Conservation (phyloP, 2,888 invertebrate genomes). For the Parnassius orleans region DNA sequence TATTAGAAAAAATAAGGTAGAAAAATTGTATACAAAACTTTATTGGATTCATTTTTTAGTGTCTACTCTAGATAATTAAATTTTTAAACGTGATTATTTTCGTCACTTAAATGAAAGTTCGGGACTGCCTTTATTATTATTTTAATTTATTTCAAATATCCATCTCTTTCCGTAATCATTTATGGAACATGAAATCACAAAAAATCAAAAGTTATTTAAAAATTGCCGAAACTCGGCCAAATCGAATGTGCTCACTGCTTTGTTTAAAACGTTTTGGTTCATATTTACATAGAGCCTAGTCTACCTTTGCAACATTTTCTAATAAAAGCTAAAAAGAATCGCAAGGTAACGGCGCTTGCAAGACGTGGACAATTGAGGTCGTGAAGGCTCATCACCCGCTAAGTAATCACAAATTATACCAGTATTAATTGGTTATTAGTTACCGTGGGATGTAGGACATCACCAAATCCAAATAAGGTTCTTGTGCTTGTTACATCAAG, state of each 20-base stretch:
- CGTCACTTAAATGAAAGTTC: too few species aligned
- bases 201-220: too few species aligned
- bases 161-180: too few species aligned
- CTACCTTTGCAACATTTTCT: slow-evolving; percentile 16
- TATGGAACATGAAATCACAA: too few species aligned
- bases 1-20: too few species aligned
- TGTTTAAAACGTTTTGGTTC: background rate
- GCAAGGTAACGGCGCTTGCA: slow-evolving; percentile 57
- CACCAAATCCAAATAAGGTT: slow-evolving; percentile 55
- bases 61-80: too few species aligned
- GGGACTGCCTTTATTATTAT: too few species aligned
- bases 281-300: background rate
- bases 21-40: too few species aligned
- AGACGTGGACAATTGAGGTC: slow-evolving; percentile 63
- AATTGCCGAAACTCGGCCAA: slow-evolving; percentile 7
- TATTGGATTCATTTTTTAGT: too few species aligned
- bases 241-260: slow-evolving; percentile 21
- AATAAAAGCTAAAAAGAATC: slow-evolving; percentile 42
- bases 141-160: too few species aligned
- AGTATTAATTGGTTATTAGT: slow-evolving; percentile 47
- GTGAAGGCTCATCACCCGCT: slow-evolving; percentile 62
- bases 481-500: slow-evolving; percentile 62
- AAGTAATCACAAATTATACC: slow-evolving; percentile 48
- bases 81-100: too few species aligned
- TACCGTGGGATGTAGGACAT: slow-evolving; percentile 69